Evolutionary conservation across 2,113 vertebrate genomes (phyloP).

Genomic region (Acrocephalus kingi): DNA sequence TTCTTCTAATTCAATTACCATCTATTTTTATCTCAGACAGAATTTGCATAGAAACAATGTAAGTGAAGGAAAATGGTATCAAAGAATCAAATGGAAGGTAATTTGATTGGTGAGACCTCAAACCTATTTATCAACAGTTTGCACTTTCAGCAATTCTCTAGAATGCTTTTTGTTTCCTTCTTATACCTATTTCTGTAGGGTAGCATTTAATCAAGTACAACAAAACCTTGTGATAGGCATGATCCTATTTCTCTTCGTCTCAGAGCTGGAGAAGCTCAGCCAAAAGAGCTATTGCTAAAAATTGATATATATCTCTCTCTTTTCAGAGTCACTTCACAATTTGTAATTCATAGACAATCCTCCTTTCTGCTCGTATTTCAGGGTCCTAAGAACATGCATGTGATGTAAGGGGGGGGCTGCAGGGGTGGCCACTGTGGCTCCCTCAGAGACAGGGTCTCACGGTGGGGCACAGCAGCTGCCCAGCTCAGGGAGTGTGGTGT

Average conservation of each 20-base stretch:
- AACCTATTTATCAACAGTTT: background rate
- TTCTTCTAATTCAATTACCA: background rate
- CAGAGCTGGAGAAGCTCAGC: background rate
- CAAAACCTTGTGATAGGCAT: background rate
- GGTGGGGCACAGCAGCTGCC: background rate
- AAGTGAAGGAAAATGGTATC: background rate
- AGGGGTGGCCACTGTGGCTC: background rate
- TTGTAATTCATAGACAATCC: background rate
- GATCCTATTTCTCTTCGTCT: background rate
- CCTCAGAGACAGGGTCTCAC: fast-evolving
- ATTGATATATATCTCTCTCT: background rate
- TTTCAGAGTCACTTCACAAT: background rate
- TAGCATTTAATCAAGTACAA: background rate
- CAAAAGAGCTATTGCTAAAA: background rate
- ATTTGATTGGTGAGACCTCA: background rate
- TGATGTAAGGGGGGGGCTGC: background rate
- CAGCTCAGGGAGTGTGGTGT: fast-evolving
- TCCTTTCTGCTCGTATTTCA: background rate
- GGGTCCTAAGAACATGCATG: background rate
- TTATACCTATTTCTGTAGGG: background rate
- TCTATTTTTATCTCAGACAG: background rate
- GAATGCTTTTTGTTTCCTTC: background rate
- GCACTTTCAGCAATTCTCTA: background rate
- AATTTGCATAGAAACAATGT: background rate
- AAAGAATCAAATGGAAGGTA: background rate